Percentiles rank a stretch among this genome's conserved stretches.
Evolutionary conservation across 1,140 invertebrate genomes (phyloP).

Genomic region (Triops longicaudatus): DNA sequence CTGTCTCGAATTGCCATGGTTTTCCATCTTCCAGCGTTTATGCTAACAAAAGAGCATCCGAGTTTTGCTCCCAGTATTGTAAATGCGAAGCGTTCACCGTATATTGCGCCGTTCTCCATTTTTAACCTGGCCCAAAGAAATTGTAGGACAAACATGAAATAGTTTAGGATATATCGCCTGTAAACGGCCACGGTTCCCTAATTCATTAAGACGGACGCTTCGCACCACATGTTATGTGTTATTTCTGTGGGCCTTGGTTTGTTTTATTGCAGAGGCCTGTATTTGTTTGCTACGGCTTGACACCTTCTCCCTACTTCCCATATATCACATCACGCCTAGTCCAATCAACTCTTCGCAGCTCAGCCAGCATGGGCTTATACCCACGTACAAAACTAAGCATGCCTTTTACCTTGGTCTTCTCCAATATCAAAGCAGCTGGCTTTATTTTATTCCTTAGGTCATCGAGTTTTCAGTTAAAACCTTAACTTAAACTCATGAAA

Average conservation of each 20-base stretch:
- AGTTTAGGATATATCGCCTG: background rate
- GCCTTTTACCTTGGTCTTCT: background rate
- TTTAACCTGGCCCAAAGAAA: background rate
- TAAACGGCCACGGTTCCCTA: background rate
- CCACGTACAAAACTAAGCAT: background rate
- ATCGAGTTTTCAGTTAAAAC: too few relatives aligned
- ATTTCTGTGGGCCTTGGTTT: background rate
- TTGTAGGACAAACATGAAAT: background rate
- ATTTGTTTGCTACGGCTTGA: conserved; percentile 8
- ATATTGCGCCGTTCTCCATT: background rate
- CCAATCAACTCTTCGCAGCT: background rate
- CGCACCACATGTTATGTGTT: background rate
- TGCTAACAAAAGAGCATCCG: too few relatives aligned
- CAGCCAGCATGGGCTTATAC: background rate
- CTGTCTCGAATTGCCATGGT: too few relatives aligned
- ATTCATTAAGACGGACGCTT: conserved; percentile 7
- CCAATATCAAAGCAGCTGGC: background rate
- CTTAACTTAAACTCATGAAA: too few relatives aligned
- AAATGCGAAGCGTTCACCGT: too few relatives aligned
- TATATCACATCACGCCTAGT: background rate
- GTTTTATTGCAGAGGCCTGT: conserved; percentile 14
- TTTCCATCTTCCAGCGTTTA: too few relatives aligned
- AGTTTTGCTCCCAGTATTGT: too few relatives aligned
- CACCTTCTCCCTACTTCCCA: conserved; percentile 13
- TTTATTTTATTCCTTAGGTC: background rate